Base-by-base conservation (phyloP, 2,113 vertebrate species). In the Mesoclemmys tuberculata region DNA sequence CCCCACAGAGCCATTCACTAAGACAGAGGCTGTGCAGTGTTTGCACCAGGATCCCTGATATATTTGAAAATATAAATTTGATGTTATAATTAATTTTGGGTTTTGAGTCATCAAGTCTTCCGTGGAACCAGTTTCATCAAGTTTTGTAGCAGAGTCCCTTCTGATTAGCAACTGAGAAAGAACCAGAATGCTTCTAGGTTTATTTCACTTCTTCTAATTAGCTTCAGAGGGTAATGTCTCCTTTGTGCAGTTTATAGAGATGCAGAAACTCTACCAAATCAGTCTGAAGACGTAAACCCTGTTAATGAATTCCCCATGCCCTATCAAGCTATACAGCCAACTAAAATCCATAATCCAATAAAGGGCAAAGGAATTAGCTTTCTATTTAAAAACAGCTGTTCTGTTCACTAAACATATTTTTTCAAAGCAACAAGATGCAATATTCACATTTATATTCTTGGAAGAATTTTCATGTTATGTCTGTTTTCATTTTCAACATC, bases 141-240 rank as follows among this genome's bases (percentile, higher is more conserved):
- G 0, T 1, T 93, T 92, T 87, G 27, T 75, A 85, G 1, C 11
- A 75, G 6, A 88, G 78, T 58, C 41, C n/a, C 1, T 0, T 1
- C 81, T 21, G 87, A 12, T 58, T 38, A 85, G 79, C 8, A 87
- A 82, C 0, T 90, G 55, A 90, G 19, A 51, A 46, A 13, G 58
- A 92, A 89, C 2, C 21, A 77, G 52, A 8, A 29, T 82, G 10
- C 22, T 91, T 79, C 21, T 81, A 84, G 11, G 6, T 80, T 92
- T 88, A 56, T 90, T 95, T 93, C 91, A 35, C 74, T n/a, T 85
- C 18, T 94, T 92, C 71, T 80, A 94, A 91, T 94, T 96, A 93
- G 44, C 52, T 96, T 51, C 79, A 75, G 24, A 64, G 12, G 4
- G 2, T 38, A 80, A 88, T 83, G 48, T 91, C 9, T 89, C 10